Percentiles rank a stretch among this genome's conserved stretches.
These are phyloP conservation scores for Calyptomena viridis DNA, from an alignment of 2,113 vertebrate genomes.

Conservation along the genomic window DNA sequence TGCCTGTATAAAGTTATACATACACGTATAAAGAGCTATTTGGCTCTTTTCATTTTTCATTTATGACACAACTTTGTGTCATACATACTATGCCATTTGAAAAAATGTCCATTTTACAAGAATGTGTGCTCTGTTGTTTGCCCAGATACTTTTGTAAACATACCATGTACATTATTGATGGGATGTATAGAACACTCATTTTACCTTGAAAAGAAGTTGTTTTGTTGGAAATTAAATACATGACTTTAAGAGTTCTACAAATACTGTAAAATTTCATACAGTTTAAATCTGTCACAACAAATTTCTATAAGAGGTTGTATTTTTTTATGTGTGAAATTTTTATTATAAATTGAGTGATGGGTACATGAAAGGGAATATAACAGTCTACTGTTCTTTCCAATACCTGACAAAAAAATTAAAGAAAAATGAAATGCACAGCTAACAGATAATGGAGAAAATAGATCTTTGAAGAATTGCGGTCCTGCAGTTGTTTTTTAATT, in stretches of 20 bases:
- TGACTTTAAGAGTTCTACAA: background rate
- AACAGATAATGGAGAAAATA: background rate
- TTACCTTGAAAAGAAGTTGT: background rate
- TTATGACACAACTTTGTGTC: background rate
- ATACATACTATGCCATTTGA: background rate
- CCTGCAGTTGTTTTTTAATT: background rate
- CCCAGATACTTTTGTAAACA: background rate
- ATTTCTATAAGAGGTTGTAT: background rate
- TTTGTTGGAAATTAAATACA: background rate
- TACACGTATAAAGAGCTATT: no score
- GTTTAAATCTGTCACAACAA: background rate
- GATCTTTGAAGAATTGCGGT: background rate
- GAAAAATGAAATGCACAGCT: background rate
- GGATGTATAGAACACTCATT: accelerated
- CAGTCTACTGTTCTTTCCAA: background rate
- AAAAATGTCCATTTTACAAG: background rate
- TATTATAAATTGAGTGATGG: conserved; percentile 13
- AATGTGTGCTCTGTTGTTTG: background rate
- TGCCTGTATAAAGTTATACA: background rate
- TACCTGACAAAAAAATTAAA: background rate
- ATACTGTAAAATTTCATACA: background rate
- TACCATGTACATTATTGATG: background rate
- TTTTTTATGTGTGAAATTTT: conserved; percentile 4
- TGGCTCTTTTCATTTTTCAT: background rate
- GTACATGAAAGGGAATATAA: background rate